Conservation (phyloP, 2,113 vertebrate species). For the Zosterops lateralis region DNA sequence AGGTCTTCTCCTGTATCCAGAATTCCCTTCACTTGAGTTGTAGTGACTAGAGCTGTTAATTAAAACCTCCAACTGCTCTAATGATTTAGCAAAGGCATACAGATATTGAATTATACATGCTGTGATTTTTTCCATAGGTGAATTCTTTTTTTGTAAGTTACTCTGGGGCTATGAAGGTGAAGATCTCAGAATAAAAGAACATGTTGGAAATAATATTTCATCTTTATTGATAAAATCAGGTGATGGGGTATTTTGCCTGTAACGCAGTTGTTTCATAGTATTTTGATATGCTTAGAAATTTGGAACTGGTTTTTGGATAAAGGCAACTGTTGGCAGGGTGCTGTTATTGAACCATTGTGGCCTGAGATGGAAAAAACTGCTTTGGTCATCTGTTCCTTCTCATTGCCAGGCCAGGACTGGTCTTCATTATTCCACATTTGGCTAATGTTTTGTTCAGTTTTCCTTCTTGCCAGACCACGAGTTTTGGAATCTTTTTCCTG, state of each 20-base stretch:
- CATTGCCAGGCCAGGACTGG: conserved; percentile 6
- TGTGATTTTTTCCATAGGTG: not conserved
- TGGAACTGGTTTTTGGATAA: not conserved
- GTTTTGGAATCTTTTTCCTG: not conserved
- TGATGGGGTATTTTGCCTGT: not conserved
- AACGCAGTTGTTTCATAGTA: not conserved
- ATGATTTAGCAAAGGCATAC: not conserved
- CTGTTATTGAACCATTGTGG: not conserved
- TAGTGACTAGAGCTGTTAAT: not conserved
- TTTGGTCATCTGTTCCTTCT: conserved; percentile 16
- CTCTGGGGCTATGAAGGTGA: not conserved
- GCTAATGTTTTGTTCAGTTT: not conserved
- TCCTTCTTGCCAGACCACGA: not conserved
- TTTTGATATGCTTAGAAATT: not conserved
- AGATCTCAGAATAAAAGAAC: not conserved
- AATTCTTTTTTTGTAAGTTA: not conserved
- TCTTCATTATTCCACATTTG: conserved; percentile 20
- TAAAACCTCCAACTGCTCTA: not conserved
- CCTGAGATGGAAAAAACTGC: not conserved
- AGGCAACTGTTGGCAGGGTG: not conserved
- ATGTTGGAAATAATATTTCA: not conserved
- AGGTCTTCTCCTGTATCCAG: not conserved
- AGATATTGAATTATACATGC: not conserved
- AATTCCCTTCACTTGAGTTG: not conserved
- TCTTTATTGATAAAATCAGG: not conserved